Evolutionary conservation across 2,888 invertebrate genomes (phyloP), one percentile per base, ranked within the genome.

Genomic region (Hirtodrosophila alboralis): DNA sequence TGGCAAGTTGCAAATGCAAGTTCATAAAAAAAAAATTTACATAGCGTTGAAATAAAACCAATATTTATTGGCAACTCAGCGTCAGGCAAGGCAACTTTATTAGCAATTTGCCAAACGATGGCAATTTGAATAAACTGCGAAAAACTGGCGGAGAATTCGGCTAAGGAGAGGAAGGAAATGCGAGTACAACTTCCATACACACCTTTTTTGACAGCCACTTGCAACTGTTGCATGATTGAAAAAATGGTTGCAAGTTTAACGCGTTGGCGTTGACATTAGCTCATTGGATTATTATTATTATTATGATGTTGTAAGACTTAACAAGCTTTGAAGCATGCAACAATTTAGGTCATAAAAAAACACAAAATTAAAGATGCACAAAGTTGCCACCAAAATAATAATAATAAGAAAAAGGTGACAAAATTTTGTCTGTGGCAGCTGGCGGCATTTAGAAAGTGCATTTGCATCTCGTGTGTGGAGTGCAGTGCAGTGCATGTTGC

Each of bases 71-170:
- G 54, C 60, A 49, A 52, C 27, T 34, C 7, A 21, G 30, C 52
- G 27, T 44, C 38, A 34, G 56, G 49, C n/a, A n/a, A 63, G 78
- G 66, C 47, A 85, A 85, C 64, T 80, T 85, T 83, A 80, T 80
- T 83, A 64, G 45, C 79, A 67, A 85, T 85, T 85, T 83, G 79
- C 72, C 80, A 79, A 48, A 34, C 56, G 61, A 34, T 51, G 61
- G 48, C 73, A 60, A 78, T 84, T 84, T 81, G 68, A 74, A 78
- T 75, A 75, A 64, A 61, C 49, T n/a, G n/a, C n/a, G n/a, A n/a
- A n/a, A n/a, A n/a, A n/a, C n/a, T n/a, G n/a, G n/a, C n/a, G n/a
- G n/a, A n/a, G n/a, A n/a, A n/a, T n/a, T n/a, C n/a, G n/a, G n/a
- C n/a, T n/a, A 45, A 37, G 44, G 49, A 44, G 52, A 10, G 6